A percentile compares a stretch with the other conserved stretches of the same genome.
Conservation (phyloP, 2,888 invertebrate species). For the Meta bourneti region DNA sequence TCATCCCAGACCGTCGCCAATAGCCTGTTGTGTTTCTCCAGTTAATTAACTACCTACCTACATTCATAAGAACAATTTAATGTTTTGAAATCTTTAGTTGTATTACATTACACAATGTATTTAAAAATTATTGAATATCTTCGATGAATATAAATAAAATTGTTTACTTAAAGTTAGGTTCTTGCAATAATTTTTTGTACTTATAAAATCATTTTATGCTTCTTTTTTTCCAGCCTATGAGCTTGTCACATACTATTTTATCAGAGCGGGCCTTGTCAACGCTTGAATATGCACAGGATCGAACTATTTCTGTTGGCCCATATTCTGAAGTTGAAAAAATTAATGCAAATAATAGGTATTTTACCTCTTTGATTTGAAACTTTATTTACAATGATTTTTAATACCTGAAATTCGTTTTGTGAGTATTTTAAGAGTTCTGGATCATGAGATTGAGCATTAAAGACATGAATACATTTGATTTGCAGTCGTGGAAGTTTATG, state of each 20-base stretch:
- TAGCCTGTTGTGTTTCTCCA: no score
- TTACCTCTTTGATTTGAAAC: slow-evolving; percentile 1
- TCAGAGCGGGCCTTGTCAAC: slow-evolving; percentile 91
- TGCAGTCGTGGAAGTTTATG: no score
- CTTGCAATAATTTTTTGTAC: background rate
- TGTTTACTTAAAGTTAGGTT: no score
- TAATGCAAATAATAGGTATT: slow-evolving; percentile 91
- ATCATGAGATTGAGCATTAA: no score
- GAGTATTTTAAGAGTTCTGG: no score
- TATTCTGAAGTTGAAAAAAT: slow-evolving; percentile 92
- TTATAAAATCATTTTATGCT: background rate
- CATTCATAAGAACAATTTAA: no score
- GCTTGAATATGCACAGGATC: slow-evolving; percentile 93
- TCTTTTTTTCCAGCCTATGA: slow-evolving; percentile 84
- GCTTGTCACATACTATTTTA: slow-evolving; percentile 88
- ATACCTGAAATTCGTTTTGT: no score
- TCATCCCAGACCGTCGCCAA: no score
- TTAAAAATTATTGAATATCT: background rate
- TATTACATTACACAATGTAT: background rate
- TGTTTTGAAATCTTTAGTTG: no score
- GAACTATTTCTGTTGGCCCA: slow-evolving; percentile 91
- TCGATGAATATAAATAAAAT: background rate
- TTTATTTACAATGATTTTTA: background rate
- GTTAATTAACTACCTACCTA: no score
- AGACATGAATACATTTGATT: no score